phyloP scores from a whole-genome alignment of 1,140 invertebrate species.

The Diuraphis noxia region DNA sequence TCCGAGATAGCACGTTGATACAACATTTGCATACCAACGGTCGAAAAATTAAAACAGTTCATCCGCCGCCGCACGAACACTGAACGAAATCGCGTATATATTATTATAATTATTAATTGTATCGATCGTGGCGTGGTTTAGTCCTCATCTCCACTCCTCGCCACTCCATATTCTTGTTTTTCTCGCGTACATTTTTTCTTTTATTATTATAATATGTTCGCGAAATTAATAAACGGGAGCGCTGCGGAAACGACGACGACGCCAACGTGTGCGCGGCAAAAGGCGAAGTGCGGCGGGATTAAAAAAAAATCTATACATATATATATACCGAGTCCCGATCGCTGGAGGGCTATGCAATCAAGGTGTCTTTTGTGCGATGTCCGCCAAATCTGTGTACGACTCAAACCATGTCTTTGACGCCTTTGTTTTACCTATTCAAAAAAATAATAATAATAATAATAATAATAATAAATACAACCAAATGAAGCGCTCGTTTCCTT shows the following conservation, averaged over 20 bases:
- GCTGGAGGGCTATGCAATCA: slow-evolving; percentile 27
- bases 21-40: slow-evolving; percentile 36
- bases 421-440: slow-evolving; percentile 48
- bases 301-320: slow-evolving; percentile 18
- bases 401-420: slow-evolving; percentile 7
- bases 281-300: neutral
- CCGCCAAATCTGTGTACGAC: neutral
- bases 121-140: slow-evolving; percentile 28
- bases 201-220: neutral
- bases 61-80: neutral
- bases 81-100: neutral
- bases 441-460: slow-evolving; percentile 3
- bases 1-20: neutral
- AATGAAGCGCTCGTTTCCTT: slow-evolving; percentile 25
- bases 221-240: slow-evolving; percentile 10
- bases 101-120: slow-evolving; percentile 35
- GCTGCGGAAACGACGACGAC: neutral
- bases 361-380: slow-evolving; percentile 42
- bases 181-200: neutral
- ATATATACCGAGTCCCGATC: neutral
- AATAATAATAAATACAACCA: slow-evolving; percentile 21
- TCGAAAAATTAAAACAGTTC: slow-evolving; percentile 36
- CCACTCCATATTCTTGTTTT: neutral
- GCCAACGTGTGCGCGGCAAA: neutral
- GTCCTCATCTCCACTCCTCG: neutral